phyloP scores from a whole-genome alignment of 2,888 invertebrate genomes.

The Loripinus fragilis region DNA sequence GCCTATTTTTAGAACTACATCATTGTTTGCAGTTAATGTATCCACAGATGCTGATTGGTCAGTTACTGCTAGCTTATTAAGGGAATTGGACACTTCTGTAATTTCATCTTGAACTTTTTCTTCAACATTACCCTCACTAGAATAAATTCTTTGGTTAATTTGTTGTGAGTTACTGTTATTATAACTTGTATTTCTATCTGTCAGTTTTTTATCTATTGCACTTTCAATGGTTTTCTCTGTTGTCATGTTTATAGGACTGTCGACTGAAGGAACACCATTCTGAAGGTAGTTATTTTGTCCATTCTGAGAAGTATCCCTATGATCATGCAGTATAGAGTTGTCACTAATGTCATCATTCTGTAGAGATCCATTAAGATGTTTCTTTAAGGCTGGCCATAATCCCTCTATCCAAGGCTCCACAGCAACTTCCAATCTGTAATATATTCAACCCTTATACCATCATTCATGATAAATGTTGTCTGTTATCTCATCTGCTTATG shows the following conservation, averaged over 20 bases:
- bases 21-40: background rate
- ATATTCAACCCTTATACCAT: too few relatives aligned
- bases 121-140: background rate
- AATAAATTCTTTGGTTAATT: background rate
- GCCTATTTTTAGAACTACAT: background rate
- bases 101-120: background rate
- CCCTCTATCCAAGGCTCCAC: slow-evolving; percentile 85
- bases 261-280: background rate
- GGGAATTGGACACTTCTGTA: background rate
- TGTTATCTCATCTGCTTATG: too few relatives aligned
- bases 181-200: too few relatives aligned
- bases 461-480: too few relatives aligned
- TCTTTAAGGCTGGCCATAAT: slow-evolving; percentile 82
- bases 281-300: background rate
- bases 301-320: background rate
- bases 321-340: background rate
- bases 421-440: slow-evolving; percentile 83
- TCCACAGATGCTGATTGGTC: background rate
- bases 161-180: too few relatives aligned
- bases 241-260: background rate
- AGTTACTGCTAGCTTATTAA: background rate
- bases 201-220: too few relatives aligned
- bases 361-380: slow-evolving; percentile 53
- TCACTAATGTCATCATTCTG: background rate
- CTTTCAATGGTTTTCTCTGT: too few relatives aligned